Base-by-base conservation (phyloP, 2,113 vertebrate genomes). In the Typhlomys cinereus region DNA sequence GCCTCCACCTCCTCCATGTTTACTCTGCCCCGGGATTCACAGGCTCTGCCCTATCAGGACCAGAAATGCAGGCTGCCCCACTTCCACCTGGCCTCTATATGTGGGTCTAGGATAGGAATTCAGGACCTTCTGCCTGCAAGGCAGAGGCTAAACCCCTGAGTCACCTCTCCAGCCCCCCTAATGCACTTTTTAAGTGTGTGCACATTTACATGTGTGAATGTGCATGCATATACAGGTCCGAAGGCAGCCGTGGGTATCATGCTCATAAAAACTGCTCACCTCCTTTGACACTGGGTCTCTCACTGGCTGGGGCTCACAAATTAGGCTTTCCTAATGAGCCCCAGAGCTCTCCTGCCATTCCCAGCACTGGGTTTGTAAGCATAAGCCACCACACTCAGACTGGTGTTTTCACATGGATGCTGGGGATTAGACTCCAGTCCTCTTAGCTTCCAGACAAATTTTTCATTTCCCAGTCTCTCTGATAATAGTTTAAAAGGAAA, bases 401-500 rank as follows among this genome's bases (percentile, higher is more conserved):
- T 46, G 11, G 34, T 15, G 11, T 21, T 21, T 34, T 73, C 14
- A 50, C 31, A 11, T 50, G 25, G 13, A 44, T 73, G 27, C 27
- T 74, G 8, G 44, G 44, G 20, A 21, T 52, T 34, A n/a, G 5
- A 52, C 48, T 52, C 73, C 34, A 34, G 23, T 75, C 31, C 9
- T 20, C 67, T 18, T 21, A 31, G 29, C 21, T 50, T 5, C 5
- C 5, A 46, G 50, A 21, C 27, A 57, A 13, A 8, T 7, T 5
- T 11, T 41, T 14, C 70, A n/a, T n/a, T 54, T n/a, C 36, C 61
- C 29, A 89, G 13, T 12, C 59, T 48, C 36, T 83, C 36, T 52
- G 48, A 75, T 80, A 74, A 36, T 1, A 79, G 27, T 90, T 88
- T 62, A 88, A 88, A 88, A 85, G 25, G 73, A 91, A 88, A 84